Evolutionary conservation across 2,113 vertebrate species (phyloP).

Genomic region (Odocoileus hemionus): DNA sequence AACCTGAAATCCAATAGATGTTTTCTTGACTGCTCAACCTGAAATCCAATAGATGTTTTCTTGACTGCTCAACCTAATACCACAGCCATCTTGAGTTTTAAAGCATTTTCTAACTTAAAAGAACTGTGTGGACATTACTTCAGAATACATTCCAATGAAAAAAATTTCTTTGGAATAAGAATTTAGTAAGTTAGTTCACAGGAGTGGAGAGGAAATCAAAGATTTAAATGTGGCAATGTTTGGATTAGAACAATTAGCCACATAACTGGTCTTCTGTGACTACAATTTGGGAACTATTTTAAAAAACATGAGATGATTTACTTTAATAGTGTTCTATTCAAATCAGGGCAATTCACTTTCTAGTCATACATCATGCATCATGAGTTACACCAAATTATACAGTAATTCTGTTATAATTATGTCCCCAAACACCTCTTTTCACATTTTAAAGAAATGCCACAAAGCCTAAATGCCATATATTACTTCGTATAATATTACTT

Average conservation of each 20-base stretch:
- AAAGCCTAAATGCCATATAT: conserved; percentile 9
- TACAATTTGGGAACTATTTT: conserved; percentile 20
- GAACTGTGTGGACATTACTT: background rate
- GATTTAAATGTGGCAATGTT: conserved; percentile 21
- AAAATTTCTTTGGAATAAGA: conserved; percentile 19
- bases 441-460: conserved; percentile 4
- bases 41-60: conserved; percentile 15
- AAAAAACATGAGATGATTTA: conserved; percentile 51
- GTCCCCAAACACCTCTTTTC: background rate
- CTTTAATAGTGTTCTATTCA: conserved; percentile 39
- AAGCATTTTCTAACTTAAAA: background rate
- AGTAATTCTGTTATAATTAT: conserved; percentile 25
- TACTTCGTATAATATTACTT: conserved; percentile 18
- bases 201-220: conserved; percentile 26
- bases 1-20: background rate
- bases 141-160: background rate
- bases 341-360: background rate
- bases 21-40: background rate
- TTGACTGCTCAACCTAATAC: background rate
- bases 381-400: conserved; percentile 37
- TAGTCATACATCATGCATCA: conserved; percentile 22
- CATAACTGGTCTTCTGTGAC: conserved; percentile 3
- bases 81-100: background rate
- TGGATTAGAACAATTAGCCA: conserved; percentile 41
- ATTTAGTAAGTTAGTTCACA: background rate